Percentiles rank a stretch among this genome's conserved stretches.
Conservation (phyloP, 1,140 invertebrate genomes). For the Triops cancriformis region DNA sequence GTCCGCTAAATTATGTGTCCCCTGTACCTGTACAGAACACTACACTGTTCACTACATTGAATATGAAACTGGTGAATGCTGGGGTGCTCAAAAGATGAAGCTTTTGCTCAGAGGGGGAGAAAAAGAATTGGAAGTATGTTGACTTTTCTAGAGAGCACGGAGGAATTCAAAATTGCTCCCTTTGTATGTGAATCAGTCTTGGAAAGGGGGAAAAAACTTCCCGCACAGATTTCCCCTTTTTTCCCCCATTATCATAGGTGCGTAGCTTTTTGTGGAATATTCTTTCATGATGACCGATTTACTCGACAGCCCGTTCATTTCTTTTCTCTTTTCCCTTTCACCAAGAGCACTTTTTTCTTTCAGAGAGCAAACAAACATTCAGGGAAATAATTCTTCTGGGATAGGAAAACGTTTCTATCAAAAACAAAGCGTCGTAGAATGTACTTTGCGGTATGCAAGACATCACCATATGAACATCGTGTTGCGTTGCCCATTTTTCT, state of each 20-base stretch:
- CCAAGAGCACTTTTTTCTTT: slow-evolving; percentile 24
- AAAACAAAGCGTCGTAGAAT: neutral
- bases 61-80: slow-evolving; percentile 6
- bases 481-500: neutral
- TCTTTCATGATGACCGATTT: neutral
- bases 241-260: neutral
- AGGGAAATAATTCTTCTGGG: slow-evolving; percentile 18
- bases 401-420: slow-evolving; percentile 22
- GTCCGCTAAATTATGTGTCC: neutral
- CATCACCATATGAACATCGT: neutral
- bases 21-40: slow-evolving; percentile 5
- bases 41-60: neutral
- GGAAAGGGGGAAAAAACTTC: neutral
- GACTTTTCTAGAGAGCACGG: neutral
- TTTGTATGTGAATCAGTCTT: neutral
- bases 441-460: neutral
- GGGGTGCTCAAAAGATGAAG: neutral
- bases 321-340: neutral
- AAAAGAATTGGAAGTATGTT: neutral
- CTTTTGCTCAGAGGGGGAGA: neutral
- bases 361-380: slow-evolving; percentile 24
- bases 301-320: neutral
- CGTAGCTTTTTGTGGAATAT: neutral
- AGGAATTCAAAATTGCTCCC: neutral
- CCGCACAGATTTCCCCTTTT: neutral